phyloP scores from a whole-genome alignment of 2,797 vertebrate genomes.

The Tarsius wallacei region DNA sequence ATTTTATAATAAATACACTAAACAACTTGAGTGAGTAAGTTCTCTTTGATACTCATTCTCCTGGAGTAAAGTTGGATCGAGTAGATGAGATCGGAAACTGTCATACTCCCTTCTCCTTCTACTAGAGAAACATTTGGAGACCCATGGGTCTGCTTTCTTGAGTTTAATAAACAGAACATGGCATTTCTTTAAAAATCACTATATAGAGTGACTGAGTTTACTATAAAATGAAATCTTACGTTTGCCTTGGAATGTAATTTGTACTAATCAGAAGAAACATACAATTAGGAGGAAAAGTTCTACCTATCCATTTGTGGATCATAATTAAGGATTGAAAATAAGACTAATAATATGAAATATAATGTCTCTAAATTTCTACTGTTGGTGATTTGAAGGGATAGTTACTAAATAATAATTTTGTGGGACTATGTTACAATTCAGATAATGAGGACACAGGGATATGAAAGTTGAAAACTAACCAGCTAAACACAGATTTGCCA shows the following conservation, averaged over 20 bases:
- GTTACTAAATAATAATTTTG: slow-evolving; percentile 77
- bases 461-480: not conserved
- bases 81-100: not conserved
- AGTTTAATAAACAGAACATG: slow-evolving; percentile 33
- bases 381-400: slow-evolving; percentile 71
- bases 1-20: not conserved
- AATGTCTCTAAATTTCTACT: slow-evolving; percentile 70
- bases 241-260: slow-evolving; percentile 67
- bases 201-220: not conserved
- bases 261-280: slow-evolving; percentile 63
- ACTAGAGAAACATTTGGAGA: not conserved
- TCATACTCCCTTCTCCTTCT: not conserved
- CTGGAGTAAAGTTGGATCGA: not conserved
- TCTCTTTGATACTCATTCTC: not conserved
- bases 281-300: not conserved
- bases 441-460: not conserved
- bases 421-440: slow-evolving; percentile 71
- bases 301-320: slow-evolving; percentile 68
- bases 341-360: slow-evolving; percentile 77
- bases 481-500: not conserved
- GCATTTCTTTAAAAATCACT: not conserved
- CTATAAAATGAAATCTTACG: slow-evolving; percentile 21
- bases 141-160: not conserved
- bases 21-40: not conserved
- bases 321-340: slow-evolving; percentile 77